Percentiles rank a stretch among this genome's conserved stretches.
Evolutionary conservation across 92 coral and sea anemone species (phyloP).

Genomic region (Anthopleura xanthogrammica): DNA sequence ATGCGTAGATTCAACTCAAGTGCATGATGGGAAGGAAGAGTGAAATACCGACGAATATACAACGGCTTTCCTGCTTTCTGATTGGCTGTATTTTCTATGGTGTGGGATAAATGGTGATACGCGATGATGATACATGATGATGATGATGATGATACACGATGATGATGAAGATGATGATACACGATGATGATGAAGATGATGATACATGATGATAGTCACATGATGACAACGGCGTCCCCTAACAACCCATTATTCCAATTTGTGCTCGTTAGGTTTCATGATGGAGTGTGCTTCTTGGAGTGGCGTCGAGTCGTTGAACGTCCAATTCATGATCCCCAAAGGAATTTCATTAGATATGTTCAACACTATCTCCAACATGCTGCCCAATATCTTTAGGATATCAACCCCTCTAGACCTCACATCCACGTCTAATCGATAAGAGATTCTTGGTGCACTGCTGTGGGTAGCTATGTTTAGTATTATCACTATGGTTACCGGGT

Average conservation of each 20-base stretch:
- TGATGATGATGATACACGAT: neutral
- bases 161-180: neutral
- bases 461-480: neutral
- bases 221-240: neutral
- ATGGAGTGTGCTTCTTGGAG: constrained; percentile 98
- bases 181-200: neutral
- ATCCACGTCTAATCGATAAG: constrained; percentile 35
- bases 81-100: too few species aligned
- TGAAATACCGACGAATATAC: too few species aligned
- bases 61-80: too few species aligned
- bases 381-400: constrained; percentile 85
- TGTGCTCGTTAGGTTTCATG: constrained; percentile 71
- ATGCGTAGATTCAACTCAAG: too few species aligned
- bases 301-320: constrained; percentile 89
- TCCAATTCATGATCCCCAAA: constrained; percentile 96
- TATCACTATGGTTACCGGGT: neutral
- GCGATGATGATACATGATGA: neutral
- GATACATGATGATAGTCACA: neutral
- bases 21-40: too few species aligned
- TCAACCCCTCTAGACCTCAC: constrained; percentile 87
- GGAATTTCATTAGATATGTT: constrained; percentile 94
- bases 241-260: neutral
- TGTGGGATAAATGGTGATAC: neutral
- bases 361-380: constrained; percentile 71
- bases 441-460: neutral